Percentiles rank a stretch among this genome's conserved stretches.
These are phyloP conservation scores for Vanacampus margaritifer DNA, from an alignment of 2,113 vertebrate species.

Conservation along the genomic window DNA sequence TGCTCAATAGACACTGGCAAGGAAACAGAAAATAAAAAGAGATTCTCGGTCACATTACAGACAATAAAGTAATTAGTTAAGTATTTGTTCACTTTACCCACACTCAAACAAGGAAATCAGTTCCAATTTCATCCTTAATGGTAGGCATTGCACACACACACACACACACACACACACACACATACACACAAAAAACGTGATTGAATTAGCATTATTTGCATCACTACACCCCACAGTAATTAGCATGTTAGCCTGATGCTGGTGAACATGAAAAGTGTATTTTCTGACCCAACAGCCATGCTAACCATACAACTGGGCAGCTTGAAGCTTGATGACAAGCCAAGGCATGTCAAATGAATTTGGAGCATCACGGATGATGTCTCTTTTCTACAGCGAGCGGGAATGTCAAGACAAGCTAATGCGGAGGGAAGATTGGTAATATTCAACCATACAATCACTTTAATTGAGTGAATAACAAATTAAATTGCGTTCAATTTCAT, in stretches of 20 bases:
- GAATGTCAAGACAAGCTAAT: constrained; percentile 36
- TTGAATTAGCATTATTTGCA: constrained; percentile 3
- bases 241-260: neutral
- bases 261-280: constrained; percentile 14
- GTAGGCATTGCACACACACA: too few species aligned
- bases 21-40: too few species aligned
- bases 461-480: neutral
- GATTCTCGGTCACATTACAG: too few species aligned
- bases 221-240: neutral
- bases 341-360: constrained; percentile 43
- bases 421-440: constrained; percentile 19
- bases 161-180: too few species aligned
- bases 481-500: neutral
- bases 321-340: constrained; percentile 33
- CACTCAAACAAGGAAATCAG: too few species aligned
- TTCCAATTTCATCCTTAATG: too few species aligned
- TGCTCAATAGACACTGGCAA: too few species aligned
- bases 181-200: neutral
- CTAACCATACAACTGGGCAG: constrained; percentile 1
- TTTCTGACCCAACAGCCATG: neutral
- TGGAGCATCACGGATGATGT: constrained; percentile 41
- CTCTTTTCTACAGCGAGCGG: constrained; percentile 27
- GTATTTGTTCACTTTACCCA: too few species aligned
- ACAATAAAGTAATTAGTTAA: too few species aligned
- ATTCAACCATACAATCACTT: neutral